These are phyloP conservation scores for Eremophila alpestris DNA, from an alignment of 2,797 vertebrate genomes.

Conservation along the genomic window DNA sequence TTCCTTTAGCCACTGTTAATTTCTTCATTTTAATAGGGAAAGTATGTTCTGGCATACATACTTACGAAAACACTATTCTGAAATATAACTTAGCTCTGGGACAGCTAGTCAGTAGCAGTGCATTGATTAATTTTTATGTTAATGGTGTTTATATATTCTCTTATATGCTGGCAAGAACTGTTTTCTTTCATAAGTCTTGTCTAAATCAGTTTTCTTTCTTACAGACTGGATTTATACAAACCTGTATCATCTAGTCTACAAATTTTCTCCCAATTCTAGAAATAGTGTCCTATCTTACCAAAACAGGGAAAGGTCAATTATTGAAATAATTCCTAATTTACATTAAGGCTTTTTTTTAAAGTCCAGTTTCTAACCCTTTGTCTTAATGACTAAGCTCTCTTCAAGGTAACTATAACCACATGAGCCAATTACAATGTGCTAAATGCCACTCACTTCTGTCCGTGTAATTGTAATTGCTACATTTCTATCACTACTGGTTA, in stretches of 20 bases:
- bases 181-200: not conserved
- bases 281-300: not conserved
- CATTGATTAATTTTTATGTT: not conserved
- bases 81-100: not conserved
- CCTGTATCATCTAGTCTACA: rapidly evolving
- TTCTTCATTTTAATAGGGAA: not conserved
- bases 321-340: not conserved
- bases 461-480: not conserved
- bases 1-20: not conserved
- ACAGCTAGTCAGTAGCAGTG: not conserved
- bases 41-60: not conserved
- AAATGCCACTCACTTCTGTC: not conserved
- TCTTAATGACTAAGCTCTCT: not conserved
- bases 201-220: not conserved
- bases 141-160: not conserved
- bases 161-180: not conserved
- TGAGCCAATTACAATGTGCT: not conserved
- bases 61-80: not conserved
- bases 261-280: not conserved
- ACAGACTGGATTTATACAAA: not conserved
- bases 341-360: not conserved
- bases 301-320: not conserved
- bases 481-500: not conserved
- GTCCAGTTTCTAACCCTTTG: not conserved
- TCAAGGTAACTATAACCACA: not conserved